Percentiles rank a stretch among this genome's conserved stretches.
Conservation (phyloP, 2,888 invertebrate species). For the Apoda limacodes region DNA sequence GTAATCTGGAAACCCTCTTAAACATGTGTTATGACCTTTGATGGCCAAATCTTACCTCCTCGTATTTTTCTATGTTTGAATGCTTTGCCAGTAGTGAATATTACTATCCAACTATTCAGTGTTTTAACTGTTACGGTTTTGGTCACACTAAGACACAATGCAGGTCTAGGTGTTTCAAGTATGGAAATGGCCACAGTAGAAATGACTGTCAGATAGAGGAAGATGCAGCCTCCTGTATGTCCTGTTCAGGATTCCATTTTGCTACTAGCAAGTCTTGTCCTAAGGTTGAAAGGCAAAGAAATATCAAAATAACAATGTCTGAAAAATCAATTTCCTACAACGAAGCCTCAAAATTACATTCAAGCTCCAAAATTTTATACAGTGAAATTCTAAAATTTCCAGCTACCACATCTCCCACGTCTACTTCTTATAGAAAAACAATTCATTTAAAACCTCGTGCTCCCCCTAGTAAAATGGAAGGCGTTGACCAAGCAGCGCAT, state of each 20-base stretch:
- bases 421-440: not conserved
- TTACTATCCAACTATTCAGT: slow-evolving; percentile 13
- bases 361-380: not conserved
- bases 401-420: not conserved
- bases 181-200: slow-evolving; percentile 10
- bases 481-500: too few relatives aligned
- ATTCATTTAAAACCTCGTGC: not conserved
- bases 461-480: too few relatives aligned
- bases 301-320: slow-evolving; percentile 9
- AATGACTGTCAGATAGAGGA: slow-evolving; percentile 3
- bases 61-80: slow-evolving; percentile 1
- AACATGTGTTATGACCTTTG: slow-evolving; percentile 1
- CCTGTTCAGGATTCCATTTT: slow-evolving; percentile 5
- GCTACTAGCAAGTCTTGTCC: slow-evolving; percentile 9
- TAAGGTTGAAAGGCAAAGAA: slow-evolving; percentile 7
- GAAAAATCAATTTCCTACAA: slow-evolving; percentile 2
- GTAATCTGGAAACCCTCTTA: not conserved
- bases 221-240: slow-evolving; percentile 2
- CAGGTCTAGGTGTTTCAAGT: slow-evolving; percentile 11
- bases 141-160: slow-evolving; percentile 10
- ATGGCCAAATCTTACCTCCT: not conserved
- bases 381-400: not conserved
- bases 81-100: slow-evolving; percentile 3
- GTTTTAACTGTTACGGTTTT: slow-evolving; percentile 13
- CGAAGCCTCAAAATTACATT: not conserved